Percentiles rank a stretch among this genome's conserved stretches.
These are phyloP conservation scores for Myripristis murdjan DNA, from an alignment of 2,797 vertebrate genomes.

Conservation along the genomic window DNA sequence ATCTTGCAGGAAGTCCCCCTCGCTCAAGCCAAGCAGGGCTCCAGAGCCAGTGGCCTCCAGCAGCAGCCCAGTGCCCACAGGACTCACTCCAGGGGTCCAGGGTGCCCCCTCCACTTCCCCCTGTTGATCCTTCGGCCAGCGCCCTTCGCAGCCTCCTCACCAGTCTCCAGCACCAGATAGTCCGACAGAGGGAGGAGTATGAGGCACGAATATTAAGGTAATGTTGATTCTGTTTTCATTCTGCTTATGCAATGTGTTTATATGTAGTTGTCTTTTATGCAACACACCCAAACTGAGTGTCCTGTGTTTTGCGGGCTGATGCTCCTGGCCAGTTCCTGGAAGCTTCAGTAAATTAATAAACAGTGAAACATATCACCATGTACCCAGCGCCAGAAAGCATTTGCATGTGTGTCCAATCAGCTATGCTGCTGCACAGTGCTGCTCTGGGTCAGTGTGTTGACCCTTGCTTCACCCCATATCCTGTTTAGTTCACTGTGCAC, in stretches of 20 bases:
- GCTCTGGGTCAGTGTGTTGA: conserved; percentile 45
- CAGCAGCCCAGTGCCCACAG: conserved; percentile 29
- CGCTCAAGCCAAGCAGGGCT: conserved; percentile 30
- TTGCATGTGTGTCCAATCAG: conserved; percentile 37
- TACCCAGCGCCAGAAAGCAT: conserved; percentile 54
- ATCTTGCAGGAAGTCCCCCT: conserved; percentile 17
- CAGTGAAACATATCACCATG: conserved; percentile 38
- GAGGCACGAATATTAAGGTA: conserved; percentile 81
- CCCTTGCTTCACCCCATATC: conserved; percentile 64
- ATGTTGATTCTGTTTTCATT: not conserved
- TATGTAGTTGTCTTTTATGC: no score
- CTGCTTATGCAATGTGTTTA: no score
- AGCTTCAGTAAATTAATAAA: not conserved
- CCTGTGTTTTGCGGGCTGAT: conserved; percentile 2
- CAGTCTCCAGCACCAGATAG: conserved; percentile 82
- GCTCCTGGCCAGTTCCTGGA: not conserved
- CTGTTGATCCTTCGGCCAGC: conserved; percentile 75
- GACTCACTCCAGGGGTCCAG: conserved; percentile 48
- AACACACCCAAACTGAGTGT: conserved; percentile 1
- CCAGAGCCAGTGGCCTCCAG: conserved; percentile 41
- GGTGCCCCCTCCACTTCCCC: conserved; percentile 74
- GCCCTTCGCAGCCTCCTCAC: conserved; percentile 81
- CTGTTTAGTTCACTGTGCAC: conserved; percentile 63
- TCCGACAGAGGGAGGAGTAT: conserved; percentile 79
- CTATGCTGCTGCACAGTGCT: conserved; percentile 4